A percentile compares a stretch with the other conserved stretches of the same genome.
These are phyloP conservation scores for Oryzias woworae DNA, from an alignment of 2,113 vertebrate species.

Conservation along the genomic window DNA sequence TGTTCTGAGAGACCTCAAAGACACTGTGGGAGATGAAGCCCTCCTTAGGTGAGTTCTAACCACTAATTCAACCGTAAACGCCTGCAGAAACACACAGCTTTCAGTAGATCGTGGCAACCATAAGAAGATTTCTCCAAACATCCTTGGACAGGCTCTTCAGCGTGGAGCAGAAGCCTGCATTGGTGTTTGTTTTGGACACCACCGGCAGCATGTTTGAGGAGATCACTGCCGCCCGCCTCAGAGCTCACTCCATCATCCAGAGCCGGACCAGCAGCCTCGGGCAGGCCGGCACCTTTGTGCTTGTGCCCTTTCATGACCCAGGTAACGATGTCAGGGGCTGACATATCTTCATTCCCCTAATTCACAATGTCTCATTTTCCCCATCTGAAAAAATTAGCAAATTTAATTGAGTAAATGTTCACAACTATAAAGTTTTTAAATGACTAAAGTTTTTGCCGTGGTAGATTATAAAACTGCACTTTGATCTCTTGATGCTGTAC, in stretches of 20 bases:
- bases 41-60: conserved; percentile 78
- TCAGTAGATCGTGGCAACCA: too few relatives aligned
- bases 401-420: too few relatives aligned
- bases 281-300: conserved; percentile 74
- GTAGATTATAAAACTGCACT: too few relatives aligned
- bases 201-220: conserved; percentile 90
- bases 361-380: too few relatives aligned
- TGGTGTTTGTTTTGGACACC: conserved; percentile 88
- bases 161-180: conserved; percentile 77
- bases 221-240: conserved; percentile 81
- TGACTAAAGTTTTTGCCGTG: too few relatives aligned
- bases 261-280: conserved; percentile 34
- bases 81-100: background rate
- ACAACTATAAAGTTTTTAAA: too few relatives aligned
- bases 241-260: conserved; percentile 76
- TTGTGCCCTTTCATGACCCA: conserved; percentile 88
- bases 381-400: too few relatives aligned
- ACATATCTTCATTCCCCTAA: too few relatives aligned
- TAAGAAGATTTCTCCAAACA: background rate
- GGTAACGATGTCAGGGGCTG: conserved; percentile 52
- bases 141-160: conserved; percentile 77
- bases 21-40: conserved; percentile 69
- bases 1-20: conserved; percentile 78
- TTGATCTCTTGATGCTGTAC: too few relatives aligned
- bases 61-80: background rate